Evolutionary conservation across 2,797 vertebrate species (phyloP).

Genomic region (Schizothorax lantsangensis): DNA sequence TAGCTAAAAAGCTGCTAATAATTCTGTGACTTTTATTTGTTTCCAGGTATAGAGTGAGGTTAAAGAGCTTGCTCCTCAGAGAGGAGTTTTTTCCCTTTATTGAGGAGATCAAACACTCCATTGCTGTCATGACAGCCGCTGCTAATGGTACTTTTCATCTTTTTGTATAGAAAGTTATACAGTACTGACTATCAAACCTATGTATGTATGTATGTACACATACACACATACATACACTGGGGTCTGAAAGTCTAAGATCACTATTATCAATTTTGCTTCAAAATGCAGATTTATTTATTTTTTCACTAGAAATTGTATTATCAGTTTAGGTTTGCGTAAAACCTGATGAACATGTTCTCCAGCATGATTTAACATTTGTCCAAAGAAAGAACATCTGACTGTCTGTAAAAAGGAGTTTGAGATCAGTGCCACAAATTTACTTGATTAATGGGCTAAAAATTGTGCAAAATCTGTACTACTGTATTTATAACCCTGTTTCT

Average conservation of each 20-base stretch:
- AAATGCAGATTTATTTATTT: too few relatives aligned
- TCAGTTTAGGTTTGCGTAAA: neutral
- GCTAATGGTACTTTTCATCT: conserved; percentile 75
- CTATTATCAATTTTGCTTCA: too few relatives aligned
- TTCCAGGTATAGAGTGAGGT: conserved; percentile 78
- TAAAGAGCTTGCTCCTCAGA: conserved; percentile 80
- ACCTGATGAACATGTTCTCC: neutral
- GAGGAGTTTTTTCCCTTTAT: conserved; percentile 85
- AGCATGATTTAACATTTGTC: neutral
- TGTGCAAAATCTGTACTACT: neutral
- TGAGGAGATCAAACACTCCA: conserved; percentile 75
- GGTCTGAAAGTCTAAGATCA: too few relatives aligned
- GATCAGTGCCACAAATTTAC: neutral
- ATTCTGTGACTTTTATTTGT: neutral
- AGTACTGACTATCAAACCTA: neutral
- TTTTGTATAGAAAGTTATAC: neutral
- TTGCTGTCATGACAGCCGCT: conserved; percentile 77
- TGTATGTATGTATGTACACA: too few relatives aligned
- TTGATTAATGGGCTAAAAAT: neutral
- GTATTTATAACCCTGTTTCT: neutral
- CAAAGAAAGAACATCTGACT: neutral
- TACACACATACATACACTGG: too few relatives aligned
- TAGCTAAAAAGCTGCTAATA: neutral
- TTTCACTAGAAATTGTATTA: too few relatives aligned
- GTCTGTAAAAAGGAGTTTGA: neutral